These are phyloP conservation scores for Allacma fusca DNA, from an alignment of 2,888 invertebrate genomes.

Conservation along the genomic window DNA sequence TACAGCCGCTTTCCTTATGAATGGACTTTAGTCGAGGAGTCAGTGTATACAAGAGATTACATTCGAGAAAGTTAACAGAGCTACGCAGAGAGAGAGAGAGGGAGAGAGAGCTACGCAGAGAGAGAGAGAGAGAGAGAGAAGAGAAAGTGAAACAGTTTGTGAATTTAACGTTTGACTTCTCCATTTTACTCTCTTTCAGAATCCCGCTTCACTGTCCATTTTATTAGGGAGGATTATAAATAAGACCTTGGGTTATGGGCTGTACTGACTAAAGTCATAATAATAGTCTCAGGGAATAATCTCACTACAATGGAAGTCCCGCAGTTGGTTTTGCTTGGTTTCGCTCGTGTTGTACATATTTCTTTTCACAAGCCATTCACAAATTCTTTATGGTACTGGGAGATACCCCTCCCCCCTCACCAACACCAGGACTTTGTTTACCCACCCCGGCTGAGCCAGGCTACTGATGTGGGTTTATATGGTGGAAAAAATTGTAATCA, in stretches of 20 bases:
- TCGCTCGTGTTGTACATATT: neutral
- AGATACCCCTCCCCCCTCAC: neutral
- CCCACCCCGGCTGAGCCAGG: neutral
- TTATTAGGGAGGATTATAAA: slow-evolving; percentile 11
- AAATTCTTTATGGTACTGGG: neutral
- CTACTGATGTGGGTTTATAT: neutral
- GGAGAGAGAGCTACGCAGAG: neutral
- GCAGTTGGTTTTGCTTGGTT: neutral
- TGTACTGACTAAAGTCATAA: neutral
- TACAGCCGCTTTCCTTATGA: neutral
- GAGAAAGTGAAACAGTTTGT: neutral
- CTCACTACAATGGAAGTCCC: neutral
- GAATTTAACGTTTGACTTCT: slow-evolving; percentile 3
- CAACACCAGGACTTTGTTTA: neutral
- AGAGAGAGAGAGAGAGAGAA: neutral
- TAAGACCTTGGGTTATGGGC: neutral
- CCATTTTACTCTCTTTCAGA: slow-evolving; percentile 6
- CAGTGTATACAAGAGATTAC: slow-evolving; percentile 8
- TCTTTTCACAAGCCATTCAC: neutral
- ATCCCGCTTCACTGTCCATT: slow-evolving; percentile 13
- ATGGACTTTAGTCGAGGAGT: neutral
- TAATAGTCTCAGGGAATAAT: slow-evolving; percentile 16
- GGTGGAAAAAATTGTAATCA: slow-evolving; percentile 11
- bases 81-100: neutral
- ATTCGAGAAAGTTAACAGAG: neutral